phyloP scores from a whole-genome alignment of 2,797 vertebrate genomes.

The Balearica regulorum region DNA sequence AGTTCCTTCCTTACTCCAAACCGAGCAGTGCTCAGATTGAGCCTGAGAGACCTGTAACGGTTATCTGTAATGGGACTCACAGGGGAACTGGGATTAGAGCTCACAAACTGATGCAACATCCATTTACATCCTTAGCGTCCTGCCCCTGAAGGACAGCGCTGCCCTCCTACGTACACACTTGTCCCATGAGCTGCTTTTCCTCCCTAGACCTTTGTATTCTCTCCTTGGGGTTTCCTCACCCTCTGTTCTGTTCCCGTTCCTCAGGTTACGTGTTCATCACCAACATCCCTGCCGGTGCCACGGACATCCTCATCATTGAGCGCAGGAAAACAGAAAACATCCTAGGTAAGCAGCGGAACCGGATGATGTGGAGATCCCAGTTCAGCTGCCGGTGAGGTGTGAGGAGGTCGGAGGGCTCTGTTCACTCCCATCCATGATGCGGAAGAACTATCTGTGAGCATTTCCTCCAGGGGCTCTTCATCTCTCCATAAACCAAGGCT shows the following conservation, averaged over 20 bases:
- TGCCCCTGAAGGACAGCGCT: background rate
- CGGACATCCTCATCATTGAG: constrained; percentile 89
- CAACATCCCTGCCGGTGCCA: constrained; percentile 85
- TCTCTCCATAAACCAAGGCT: background rate
- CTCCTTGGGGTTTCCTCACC: background rate
- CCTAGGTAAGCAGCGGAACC: constrained; percentile 72
- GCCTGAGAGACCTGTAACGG: background rate
- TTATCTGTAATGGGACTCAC: background rate
- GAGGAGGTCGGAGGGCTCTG: background rate
- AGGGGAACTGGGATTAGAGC: background rate
- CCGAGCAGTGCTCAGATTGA: background rate
- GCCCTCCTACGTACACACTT: background rate
- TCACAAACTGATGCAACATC: background rate
- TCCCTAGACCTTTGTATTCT: background rate
- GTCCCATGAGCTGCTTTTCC: background rate
- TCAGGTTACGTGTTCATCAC: constrained; percentile 87
- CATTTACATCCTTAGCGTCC: background rate
- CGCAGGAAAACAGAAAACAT: constrained; percentile 90
- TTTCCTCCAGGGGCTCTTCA: background rate
- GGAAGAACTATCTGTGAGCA: background rate
- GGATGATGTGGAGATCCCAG: background rate
- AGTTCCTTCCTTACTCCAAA: background rate
- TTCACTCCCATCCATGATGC: background rate
- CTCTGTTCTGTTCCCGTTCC: constrained; percentile 24
- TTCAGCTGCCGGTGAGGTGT: background rate